Evolutionary conservation across 2,797 vertebrate genomes (phyloP), one percentile per base, ranked within the genome.

Genomic region (Okamejei kenojei): DNA sequence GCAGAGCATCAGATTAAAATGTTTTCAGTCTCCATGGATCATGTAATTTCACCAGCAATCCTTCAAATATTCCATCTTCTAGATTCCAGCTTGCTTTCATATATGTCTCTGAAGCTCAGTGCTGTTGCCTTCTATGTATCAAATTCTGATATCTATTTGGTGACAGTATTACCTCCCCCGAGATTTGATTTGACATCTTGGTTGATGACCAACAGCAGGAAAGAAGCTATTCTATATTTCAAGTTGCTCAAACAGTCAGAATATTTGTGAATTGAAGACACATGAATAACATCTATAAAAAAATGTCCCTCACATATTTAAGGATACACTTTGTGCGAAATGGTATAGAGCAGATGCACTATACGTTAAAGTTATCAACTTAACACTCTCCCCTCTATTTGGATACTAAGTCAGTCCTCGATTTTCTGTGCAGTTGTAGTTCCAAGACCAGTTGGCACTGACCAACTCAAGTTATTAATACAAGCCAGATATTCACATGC

Each of bases 381-480:
- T 88, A 19, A 5, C 80, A 8, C 23, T 88, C 61, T 35, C 2
- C 2, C n/a, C 84, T 32, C 29, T 19, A 65, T 63, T 65, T 65
- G 61, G 21, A 88, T 63, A 68, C 61, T 68, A 88, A 88, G n/a
- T 68, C 63, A 88, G n/a, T 21, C 61, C 61, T 68, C n/a, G 68
- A 68, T 68, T 68, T 68, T 68, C 84, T 68, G 15, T 88, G 65
- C n/a, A 68, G 84, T 88, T 88, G 84, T 88, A 88, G 84, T 21
- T 68, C 61, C 63, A 68, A 88, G n/a, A 68, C n/a, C 84, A 88
- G n/a, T 88, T 68, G 84, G 84, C 84, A 88, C 63, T 88, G 84
- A 65, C 84, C n/a, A 88, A 68, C 84, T 68, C 84, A 88, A 68
- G 84, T 88, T 88, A 88, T 88, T 68, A 65, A 88, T 88, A 88